A percentile compares a stretch with the other conserved stretches of the same genome.
Conservation (phyloP, 2,797 vertebrate genomes). For the Zenarchopterus dispar region DNA sequence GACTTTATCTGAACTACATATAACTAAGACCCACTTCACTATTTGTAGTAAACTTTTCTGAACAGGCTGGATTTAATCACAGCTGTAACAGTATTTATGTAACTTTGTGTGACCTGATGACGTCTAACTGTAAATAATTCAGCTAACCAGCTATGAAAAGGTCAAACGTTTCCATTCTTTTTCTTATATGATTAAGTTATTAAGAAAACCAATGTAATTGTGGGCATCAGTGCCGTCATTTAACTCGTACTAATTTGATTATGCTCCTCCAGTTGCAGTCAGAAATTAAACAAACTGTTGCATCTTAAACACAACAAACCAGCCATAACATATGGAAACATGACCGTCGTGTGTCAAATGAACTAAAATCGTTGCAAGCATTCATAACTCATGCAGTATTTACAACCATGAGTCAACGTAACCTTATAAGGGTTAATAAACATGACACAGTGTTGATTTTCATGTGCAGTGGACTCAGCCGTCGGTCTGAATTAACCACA, state of each 20-base stretch:
- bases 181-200: background rate
- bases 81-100: too few species aligned
- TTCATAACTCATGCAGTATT: constrained; percentile 29
- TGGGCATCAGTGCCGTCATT: constrained; percentile 9
- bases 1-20: background rate
- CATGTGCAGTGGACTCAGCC: background rate
- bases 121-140: background rate
- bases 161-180: background rate
- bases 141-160: too few species aligned
- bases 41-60: too few species aligned
- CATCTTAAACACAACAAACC: constrained; percentile 11
- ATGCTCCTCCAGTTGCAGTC: constrained; percentile 10
- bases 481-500: constrained; percentile 16
- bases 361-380: constrained; percentile 1
- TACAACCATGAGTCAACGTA: background rate
- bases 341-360: background rate
- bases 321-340: constrained; percentile 9
- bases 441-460: constrained; percentile 7
- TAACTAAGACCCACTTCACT: background rate
- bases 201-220: background rate
- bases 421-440: background rate
- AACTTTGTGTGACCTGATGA: too few species aligned
- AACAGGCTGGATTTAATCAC: too few species aligned
- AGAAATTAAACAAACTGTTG: constrained; percentile 12
- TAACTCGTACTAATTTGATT: constrained; percentile 1